Evolutionary conservation across 2,113 vertebrate genomes (phyloP).

Genomic region (Protomyctophum bolini): DNA sequence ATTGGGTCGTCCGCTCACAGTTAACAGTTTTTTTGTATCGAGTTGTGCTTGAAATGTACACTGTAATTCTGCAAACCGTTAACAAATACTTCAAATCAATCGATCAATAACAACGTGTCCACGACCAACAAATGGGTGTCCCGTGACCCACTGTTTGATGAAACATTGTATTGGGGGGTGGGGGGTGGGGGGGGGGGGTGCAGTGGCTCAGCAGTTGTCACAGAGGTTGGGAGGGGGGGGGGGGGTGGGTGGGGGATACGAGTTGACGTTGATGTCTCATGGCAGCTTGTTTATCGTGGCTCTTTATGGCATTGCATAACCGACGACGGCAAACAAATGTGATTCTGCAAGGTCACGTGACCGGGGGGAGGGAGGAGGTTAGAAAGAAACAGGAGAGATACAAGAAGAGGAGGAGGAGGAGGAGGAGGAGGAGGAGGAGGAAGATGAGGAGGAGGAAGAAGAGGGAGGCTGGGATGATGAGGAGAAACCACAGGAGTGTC

Average conservation of each 20-base stretch:
- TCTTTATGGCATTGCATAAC: constrained; percentile 58
- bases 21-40: too few species aligned
- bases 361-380: background rate
- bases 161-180: background rate
- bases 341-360: constrained; percentile 36
- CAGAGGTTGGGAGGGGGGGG: constrained; percentile 42
- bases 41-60: too few species aligned
- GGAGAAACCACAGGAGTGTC: background rate
- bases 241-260: constrained; percentile 45
- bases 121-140: too few species aligned
- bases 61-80: too few species aligned
- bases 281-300: constrained; percentile 65
- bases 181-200: constrained; percentile 3
- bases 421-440: background rate
- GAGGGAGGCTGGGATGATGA: too few species aligned
- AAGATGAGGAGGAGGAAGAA: background rate
- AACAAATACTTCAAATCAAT: too few species aligned
- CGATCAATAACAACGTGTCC: too few species aligned
- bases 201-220: constrained; percentile 63
- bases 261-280: constrained; percentile 60
- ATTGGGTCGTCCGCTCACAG: too few species aligned
- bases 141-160: too few species aligned
- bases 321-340: constrained; percentile 47
- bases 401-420: background rate
- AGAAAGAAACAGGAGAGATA: background rate